phyloP scores from a whole-genome alignment of 2,888 invertebrate genomes.

The Girardia tigrina region DNA sequence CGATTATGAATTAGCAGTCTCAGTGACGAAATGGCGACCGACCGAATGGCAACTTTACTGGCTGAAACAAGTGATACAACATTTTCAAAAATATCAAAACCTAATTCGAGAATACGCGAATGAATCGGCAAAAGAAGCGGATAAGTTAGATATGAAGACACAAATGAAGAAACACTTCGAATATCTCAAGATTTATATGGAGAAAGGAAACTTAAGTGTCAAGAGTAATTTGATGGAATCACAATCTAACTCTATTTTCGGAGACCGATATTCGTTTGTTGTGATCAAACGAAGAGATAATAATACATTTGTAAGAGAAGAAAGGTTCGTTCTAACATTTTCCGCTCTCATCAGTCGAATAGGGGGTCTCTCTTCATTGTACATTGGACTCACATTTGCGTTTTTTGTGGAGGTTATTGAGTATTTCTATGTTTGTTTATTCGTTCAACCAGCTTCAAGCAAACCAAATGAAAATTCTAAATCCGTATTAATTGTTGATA shows the following conservation, averaged over 20 bases:
- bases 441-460: neutral
- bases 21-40: conserved; percentile 35
- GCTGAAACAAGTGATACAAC: conserved; percentile 24
- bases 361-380: conserved; percentile 36
- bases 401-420: conserved; percentile 35
- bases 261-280: conserved; percentile 34
- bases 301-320: conserved; percentile 33
- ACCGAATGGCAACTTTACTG: conserved; percentile 34
- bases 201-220: neutral
- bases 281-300: conserved; percentile 34
- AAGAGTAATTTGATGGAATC: neutral
- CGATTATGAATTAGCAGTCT: conserved; percentile 27
- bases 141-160: conserved; percentile 25
- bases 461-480: neutral
- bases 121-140: neutral
- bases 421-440: conserved; percentile 29
- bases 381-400: conserved; percentile 36
- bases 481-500: neutral
- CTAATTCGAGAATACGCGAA: neutral
- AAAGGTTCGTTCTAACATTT: conserved; percentile 36
- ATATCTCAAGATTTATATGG: conserved; percentile 20
- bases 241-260: conserved; percentile 15
- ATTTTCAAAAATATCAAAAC: conserved; percentile 11
- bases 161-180: neutral
- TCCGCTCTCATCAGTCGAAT: conserved; percentile 36